Base-by-base conservation (phyloP, 1,140 invertebrate species). In the Drosophila orena region DNA sequence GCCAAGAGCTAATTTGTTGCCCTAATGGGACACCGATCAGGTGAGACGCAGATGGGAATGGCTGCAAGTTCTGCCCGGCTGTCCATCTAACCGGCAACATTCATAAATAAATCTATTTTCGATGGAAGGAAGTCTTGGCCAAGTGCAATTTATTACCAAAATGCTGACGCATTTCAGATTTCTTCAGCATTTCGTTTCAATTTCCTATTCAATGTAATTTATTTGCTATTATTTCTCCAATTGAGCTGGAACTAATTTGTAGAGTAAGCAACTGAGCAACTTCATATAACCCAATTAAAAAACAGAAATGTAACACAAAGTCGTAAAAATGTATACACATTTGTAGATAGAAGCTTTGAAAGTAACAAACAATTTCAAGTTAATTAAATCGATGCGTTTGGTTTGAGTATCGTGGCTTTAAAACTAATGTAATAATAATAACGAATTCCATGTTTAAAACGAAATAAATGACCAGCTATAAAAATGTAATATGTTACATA, bases 1-100 rank as follows among this genome's bases (percentile, higher is more conserved):
- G 47, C 37, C 72, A 64, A 64, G 64, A 75, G 68, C 80, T 84
- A 84, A 84, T 84, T 84, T 79, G 80, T 83, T 84, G 80, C 76
- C 71, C 80, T 79, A 83, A 83, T 83, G 79, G 79, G 64, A 80
- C 77, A 59, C 64, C 60, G 43, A 66, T 75, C 71, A 75, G 72
- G 72, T 30, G 59, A 35, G 14, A 38, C n/a, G 62, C 64, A 69
- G 66, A 62, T 70, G 62, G 62, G 12, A 17, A 34, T 38, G 35
- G 53, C 15, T 58, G 24, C 50, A 10, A 34, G 12, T 52, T 34
- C 47, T 66, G 37, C 14, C 27, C 17, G 60, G 20, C 65, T 27
- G 27, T 55, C 50, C 47, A 70, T 52, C 58, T 17, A 68, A 34
- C 61, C 56, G 30, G 66, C 47, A 40, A 69, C 64, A 69, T 56